Base-by-base conservation (phyloP, 2,113 vertebrate species). In the human region DNA sequence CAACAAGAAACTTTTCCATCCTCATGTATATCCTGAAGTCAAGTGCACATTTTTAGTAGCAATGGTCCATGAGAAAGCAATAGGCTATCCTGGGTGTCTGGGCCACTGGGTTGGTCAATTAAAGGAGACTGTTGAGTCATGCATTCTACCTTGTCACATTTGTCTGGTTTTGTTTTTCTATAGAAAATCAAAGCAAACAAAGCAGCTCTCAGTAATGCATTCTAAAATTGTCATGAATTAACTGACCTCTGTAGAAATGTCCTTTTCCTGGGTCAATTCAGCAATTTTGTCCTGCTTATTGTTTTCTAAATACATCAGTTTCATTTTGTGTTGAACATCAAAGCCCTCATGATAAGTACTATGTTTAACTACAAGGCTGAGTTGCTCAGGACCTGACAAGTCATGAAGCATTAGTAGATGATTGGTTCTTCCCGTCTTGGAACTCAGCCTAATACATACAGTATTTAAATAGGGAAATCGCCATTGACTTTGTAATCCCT, bases 401-500 rank as follows among this genome's bases (percentile, higher is more conserved):
- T 98, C 98, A 98, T 96, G 98, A 98, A 98, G 98, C 98, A 99
- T 99, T 98, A 99, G 98, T 97, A 99, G 97, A 98, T 99, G 99
- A 99, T 98, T 99, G 98, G 99, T 99, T 98, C 98, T 98, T 97
- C 95, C 94, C 97, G 94, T 97, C 96, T 93, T 96, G 98, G 98
- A 98, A 98, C 96, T 98, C 96, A 96, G 90, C 96, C 92, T 98
- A 99, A 99, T 98, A 98, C 96, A 98, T 99, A 98, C 98, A 99
- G 96, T 98, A 99, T 99, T 99, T 99, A 99, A 99, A 99, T 98
- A 99, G 97, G 98, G 98, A 99, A 99, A 98, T 98, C 97, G 96
- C 97, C 98, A 98, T 98, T 99, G 99, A 99, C 99, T 99, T 98
- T 98, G 83, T 98, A 99, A 99, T 99, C 99, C 99, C 99, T 98